Conservation (phyloP, 1,140 invertebrate genomes). For the Hyles vespertilio region DNA sequence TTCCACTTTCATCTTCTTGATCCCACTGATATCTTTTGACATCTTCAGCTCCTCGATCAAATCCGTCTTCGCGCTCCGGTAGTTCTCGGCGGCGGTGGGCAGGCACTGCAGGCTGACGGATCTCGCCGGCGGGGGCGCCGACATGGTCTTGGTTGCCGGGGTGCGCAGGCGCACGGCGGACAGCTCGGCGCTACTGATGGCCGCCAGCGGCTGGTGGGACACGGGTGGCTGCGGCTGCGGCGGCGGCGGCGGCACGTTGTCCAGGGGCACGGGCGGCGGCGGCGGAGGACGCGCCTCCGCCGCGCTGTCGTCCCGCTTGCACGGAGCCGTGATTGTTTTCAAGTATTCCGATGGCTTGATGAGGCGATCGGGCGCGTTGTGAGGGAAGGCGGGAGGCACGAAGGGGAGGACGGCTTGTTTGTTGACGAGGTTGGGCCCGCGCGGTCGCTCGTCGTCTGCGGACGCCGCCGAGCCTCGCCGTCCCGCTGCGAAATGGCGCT, state of each 20-base stretch:
- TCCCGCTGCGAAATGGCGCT: slow-evolving; percentile 50
- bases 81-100: slow-evolving; percentile 81
- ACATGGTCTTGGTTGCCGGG: slow-evolving; percentile 85
- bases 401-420: slow-evolving; percentile 90
- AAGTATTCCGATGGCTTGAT: slow-evolving; percentile 95
- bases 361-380: slow-evolving; percentile 83
- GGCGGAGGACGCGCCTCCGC: slow-evolving; percentile 75
- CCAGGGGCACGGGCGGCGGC: slow-evolving; percentile 69
- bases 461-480: slow-evolving; percentile 51
- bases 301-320: slow-evolving; percentile 77
- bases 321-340: slow-evolving; percentile 81
- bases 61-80: slow-evolving; percentile 86
- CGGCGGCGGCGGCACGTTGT: slow-evolving; percentile 74
- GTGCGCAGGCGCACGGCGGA: slow-evolving; percentile 87
- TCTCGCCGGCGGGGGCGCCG: slow-evolving; percentile 83
- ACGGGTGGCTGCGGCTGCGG: slow-evolving; percentile 72
- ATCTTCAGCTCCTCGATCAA: slow-evolving; percentile 93
- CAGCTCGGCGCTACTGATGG: slow-evolving; percentile 90
- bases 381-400: slow-evolving; percentile 90
- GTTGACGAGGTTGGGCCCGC: slow-evolving; percentile 82
- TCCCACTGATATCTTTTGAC: slow-evolving; percentile 92
- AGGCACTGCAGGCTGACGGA: slow-evolving; percentile 84
- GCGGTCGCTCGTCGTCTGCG: slow-evolving; percentile 71
- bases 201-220: slow-evolving; percentile 83
- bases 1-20: slow-evolving; percentile 93